phyloP scores from a whole-genome alignment of 30 jellyfish, hydroid and myxozoan species.

The Nemopilema nomurai region DNA sequence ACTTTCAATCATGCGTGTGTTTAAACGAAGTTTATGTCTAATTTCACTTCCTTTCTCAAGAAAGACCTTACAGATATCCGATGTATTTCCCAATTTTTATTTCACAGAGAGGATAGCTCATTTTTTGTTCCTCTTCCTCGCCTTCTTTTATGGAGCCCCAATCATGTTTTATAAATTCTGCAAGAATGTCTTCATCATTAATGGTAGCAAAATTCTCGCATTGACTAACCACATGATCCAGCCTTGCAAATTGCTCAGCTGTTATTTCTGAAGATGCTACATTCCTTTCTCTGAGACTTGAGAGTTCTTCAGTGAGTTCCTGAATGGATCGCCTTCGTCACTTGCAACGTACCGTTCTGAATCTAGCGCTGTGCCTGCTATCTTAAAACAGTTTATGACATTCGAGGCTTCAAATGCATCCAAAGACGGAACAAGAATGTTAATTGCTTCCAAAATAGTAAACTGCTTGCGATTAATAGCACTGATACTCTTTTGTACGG shows the following conservation, averaged over 20 bases:
- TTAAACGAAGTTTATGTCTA: not conserved
- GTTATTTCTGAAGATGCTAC: not conserved
- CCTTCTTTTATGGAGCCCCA: not conserved
- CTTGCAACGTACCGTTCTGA: not conserved
- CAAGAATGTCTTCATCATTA: conserved; percentile 8
- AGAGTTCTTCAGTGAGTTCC: conserved; percentile 2
- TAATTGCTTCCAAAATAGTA: conserved; percentile 1
- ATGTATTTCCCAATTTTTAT: not conserved
- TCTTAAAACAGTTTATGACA: not conserved
- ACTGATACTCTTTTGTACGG: conserved; percentile 57
- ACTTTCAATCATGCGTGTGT: not conserved
- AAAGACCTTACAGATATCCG: not conserved
- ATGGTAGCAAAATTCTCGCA: not conserved
- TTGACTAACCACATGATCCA: not conserved
- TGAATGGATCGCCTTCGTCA: conserved; percentile 4
- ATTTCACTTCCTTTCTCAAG: not conserved
- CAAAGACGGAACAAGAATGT: not conserved
- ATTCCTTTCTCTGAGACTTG: not conserved
- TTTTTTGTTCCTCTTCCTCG: not conserved
- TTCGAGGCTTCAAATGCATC: not conserved
- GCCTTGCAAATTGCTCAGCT: not conserved
- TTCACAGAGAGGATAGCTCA: not conserved
- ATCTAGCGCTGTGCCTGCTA: not conserved
- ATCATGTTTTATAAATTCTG: not conserved
- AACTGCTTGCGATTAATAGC: conserved; percentile 46